phyloP scores from a whole-genome alignment of 2,113 vertebrate genomes.

The Hemiscyllium ocellatum region DNA sequence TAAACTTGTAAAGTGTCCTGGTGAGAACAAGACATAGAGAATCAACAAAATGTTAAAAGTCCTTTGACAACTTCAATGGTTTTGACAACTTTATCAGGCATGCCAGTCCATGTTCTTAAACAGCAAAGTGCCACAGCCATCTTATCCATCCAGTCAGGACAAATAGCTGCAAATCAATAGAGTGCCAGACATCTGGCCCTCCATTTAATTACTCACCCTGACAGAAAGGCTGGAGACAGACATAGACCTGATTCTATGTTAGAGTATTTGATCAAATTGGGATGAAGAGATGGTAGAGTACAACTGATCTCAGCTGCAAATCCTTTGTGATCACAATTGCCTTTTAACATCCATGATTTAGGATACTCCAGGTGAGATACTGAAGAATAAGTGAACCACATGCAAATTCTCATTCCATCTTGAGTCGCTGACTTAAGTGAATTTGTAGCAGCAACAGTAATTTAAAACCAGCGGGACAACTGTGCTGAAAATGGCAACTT shows the following conservation, averaged over 20 bases:
- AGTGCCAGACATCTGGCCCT: too few species aligned
- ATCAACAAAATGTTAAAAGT: too few species aligned
- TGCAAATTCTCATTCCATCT: neutral
- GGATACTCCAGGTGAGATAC: neutral
- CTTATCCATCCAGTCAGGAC: too few species aligned
- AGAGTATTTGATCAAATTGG: neutral
- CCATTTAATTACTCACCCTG: neutral
- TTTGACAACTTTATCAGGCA: neutral
- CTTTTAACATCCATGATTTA: neutral
- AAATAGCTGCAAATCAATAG: neutral
- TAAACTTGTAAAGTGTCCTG: too few species aligned
- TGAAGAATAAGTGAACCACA: neutral
- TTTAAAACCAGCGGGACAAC: neutral
- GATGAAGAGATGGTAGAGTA: neutral
- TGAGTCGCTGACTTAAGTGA: neutral
- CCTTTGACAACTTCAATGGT: neutral
- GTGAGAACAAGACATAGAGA: too few species aligned
- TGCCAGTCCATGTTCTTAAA: neutral
- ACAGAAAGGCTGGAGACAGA: neutral
- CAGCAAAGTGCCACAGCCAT: neutral
- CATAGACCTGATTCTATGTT: too few species aligned
- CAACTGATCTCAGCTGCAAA: neutral
- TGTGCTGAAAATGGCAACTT: neutral
- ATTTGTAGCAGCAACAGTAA: neutral
- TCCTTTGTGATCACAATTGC: neutral